These are phyloP conservation scores for Phyllotreta cruciferae DNA, from an alignment of 2,888 invertebrate genomes.

Conservation along the genomic window DNA sequence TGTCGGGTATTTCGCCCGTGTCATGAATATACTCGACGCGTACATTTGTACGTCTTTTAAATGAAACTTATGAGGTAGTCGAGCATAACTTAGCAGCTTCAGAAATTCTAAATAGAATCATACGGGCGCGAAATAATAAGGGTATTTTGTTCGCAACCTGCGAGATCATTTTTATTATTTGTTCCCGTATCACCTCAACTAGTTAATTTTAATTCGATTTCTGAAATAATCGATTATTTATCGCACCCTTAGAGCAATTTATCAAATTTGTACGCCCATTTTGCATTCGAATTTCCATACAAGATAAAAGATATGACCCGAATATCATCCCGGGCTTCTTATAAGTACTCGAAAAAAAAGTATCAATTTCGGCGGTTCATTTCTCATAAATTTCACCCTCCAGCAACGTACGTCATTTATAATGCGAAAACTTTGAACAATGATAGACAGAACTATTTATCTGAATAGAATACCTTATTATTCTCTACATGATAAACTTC, in stretches of 20 bases:
- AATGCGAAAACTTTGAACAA: slow-evolving; percentile 55
- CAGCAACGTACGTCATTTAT: slow-evolving; percentile 55
- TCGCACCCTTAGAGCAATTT: neutral
- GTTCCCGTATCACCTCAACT: neutral
- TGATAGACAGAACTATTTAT: slow-evolving; percentile 60
- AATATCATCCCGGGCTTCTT: slow-evolving; percentile 17
- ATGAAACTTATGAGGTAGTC: slow-evolving; percentile 33
- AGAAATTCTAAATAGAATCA: slow-evolving; percentile 23
- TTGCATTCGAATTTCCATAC: slow-evolving; percentile 13
- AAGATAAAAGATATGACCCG: slow-evolving; percentile 6
- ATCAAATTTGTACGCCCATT: slow-evolving; percentile 5
- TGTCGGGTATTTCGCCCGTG: slow-evolving; percentile 16
- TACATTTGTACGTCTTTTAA: slow-evolving; percentile 34
- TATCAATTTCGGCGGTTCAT: slow-evolving; percentile 58
- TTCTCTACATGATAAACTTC: slow-evolving; percentile 54
- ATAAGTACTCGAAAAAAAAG: slow-evolving; percentile 35
- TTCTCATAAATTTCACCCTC: slow-evolving; percentile 60
- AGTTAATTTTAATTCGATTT: neutral
- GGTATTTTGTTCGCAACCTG: neutral
- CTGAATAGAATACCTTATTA: slow-evolving; percentile 55
- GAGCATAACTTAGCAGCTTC: slow-evolving; percentile 22
- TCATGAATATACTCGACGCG: slow-evolving; percentile 43
- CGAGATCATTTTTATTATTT: slow-evolving; percentile 2
- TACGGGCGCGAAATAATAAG: slow-evolving; percentile 16
- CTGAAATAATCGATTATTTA: neutral